Conservation (phyloP, 2,888 invertebrate genomes). For the Cephus spinipes region DNA sequence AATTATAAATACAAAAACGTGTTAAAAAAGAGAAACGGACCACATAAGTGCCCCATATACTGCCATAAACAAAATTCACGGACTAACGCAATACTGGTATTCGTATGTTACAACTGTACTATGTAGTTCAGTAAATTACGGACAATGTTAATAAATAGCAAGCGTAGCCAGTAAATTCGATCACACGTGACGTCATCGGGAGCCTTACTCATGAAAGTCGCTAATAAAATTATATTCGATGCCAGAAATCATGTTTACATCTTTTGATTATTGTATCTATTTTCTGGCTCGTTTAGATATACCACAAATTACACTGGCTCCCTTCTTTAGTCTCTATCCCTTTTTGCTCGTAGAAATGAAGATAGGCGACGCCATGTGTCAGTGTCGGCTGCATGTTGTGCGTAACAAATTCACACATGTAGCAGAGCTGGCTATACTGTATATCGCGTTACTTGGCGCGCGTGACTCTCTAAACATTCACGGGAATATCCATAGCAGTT, state of each 20-base stretch:
- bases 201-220: background rate
- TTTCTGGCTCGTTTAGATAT: background rate
- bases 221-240: background rate
- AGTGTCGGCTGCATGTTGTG: background rate
- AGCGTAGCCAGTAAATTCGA: background rate
- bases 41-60: background rate
- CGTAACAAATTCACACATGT: background rate
- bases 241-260: background rate
- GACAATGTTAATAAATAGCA: background rate
- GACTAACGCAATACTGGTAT: background rate
- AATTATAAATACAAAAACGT: background rate
- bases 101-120: background rate
- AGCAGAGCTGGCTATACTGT: background rate
- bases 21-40: background rate
- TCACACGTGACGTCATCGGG: background rate
- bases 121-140: background rate
- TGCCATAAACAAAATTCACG: background rate
- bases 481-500: background rate
- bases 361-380: background rate
- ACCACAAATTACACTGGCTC: background rate
- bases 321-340: background rate
- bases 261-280: background rate
- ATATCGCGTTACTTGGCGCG: conserved; percentile 41
- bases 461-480: conserved; percentile 35
- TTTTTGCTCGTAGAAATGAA: background rate